A percentile compares a stretch with the other conserved stretches of the same genome.
Evolutionary conservation across 1,140 invertebrate genomes (phyloP).

Genomic region (Lanistes nyassanus): DNA sequence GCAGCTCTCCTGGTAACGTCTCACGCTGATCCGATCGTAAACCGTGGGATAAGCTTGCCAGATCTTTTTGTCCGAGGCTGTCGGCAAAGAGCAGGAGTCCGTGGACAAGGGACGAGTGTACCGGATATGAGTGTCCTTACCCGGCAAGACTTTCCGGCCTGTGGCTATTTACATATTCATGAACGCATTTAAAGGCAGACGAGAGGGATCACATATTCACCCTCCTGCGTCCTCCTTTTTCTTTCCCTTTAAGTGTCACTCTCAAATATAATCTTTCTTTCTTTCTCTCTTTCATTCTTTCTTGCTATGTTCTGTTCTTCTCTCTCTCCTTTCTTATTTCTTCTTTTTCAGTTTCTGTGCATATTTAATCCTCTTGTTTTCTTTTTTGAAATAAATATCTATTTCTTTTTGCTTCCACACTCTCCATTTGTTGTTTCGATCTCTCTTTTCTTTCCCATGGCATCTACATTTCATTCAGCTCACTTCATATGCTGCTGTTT

Average conservation of each 20-base stretch:
- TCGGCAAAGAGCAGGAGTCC: background rate
- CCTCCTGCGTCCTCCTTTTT: no score
- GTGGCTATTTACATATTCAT: conserved; percentile 11
- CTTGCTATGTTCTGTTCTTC: background rate
- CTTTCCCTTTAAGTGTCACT: no score
- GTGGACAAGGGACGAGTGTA: background rate
- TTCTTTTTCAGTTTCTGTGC: no score
- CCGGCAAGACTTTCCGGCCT: background rate
- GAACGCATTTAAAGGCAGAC: background rate
- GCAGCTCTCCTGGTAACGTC: no score
- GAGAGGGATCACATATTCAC: no score
- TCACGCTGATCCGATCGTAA: conserved; percentile 2
- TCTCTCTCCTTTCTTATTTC: no score
- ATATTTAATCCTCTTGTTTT: background rate
- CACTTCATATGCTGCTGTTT: no score
- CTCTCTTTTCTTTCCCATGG: background rate
- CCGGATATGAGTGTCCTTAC: conserved; percentile 9
- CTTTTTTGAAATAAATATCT: background rate
- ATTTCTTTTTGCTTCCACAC: background rate
- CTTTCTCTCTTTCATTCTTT: no score
- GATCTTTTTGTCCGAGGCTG: conserved; percentile 3
- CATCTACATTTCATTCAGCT: no score
- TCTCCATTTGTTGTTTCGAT: background rate
- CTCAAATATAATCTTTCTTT: no score
- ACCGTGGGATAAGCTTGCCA: conserved; percentile 5